Conservation (phyloP, 2,797 vertebrate species). For the Spondyliosoma cantharus region DNA sequence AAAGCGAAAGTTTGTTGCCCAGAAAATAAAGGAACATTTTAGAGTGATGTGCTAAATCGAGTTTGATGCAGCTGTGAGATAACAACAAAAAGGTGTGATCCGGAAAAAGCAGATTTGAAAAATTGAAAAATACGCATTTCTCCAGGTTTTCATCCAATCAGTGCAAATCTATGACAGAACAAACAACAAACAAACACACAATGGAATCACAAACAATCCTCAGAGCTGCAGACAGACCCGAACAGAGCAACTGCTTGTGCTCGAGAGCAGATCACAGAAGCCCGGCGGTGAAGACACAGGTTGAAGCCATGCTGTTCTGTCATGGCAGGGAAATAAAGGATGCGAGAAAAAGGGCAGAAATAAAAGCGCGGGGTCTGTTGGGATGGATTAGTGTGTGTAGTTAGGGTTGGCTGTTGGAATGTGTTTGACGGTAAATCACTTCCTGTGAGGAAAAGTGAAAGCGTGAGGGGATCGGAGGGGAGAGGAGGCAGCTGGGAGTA, state of each 20-base stretch:
- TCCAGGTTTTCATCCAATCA: slow-evolving; percentile 15
- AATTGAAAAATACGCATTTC: slow-evolving; percentile 3
- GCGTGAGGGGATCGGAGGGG: slow-evolving; percentile 32
- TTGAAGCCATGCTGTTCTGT: slow-evolving; percentile 6
- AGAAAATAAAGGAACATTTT: slow-evolving; percentile 1
- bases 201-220: slow-evolving; percentile 7
- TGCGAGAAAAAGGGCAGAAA: slow-evolving; percentile 31
- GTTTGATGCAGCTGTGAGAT: not conserved
- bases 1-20: slow-evolving; percentile 14
- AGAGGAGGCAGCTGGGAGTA: slow-evolving; percentile 28
- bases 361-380: slow-evolving; percentile 44
- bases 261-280: slow-evolving; percentile 21
- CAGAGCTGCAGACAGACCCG: slow-evolving; percentile 16
- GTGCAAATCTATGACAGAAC: not conserved
- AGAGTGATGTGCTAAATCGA: not conserved
- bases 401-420: slow-evolving; percentile 56
- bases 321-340: slow-evolving; percentile 44
- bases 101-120: not conserved
- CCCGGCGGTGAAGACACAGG: slow-evolving; percentile 31
- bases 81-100: not conserved
- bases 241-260: slow-evolving; percentile 20
- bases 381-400: slow-evolving; percentile 44
- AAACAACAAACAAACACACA: slow-evolving; percentile 17
- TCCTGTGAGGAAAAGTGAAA: slow-evolving; percentile 64
- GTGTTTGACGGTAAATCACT: slow-evolving; percentile 74